Conservation (phyloP, 2,888 invertebrate genomes). For the Parascotia fuliginaria region DNA sequence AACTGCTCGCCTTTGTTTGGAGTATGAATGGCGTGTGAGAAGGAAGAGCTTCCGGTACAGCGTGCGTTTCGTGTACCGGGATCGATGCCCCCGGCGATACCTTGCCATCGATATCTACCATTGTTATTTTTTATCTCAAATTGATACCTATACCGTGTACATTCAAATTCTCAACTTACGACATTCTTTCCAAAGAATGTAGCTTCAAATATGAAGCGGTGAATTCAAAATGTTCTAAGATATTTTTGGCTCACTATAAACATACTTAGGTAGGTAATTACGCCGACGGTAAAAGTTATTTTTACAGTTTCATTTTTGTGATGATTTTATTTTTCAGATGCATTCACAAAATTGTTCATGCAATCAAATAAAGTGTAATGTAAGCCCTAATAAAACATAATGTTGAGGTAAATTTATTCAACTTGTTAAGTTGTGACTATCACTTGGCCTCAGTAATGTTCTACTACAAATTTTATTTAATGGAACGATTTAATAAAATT, state of each 20-base stretch:
- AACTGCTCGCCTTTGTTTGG: constrained; percentile 70
- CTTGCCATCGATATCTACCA: constrained; percentile 71
- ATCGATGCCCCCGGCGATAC: constrained; percentile 75
- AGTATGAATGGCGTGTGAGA: constrained; percentile 72
- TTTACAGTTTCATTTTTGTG: no score
- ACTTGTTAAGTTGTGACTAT: no score
- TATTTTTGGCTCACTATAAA: constrained; percentile 17
- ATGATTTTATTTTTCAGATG: no score
- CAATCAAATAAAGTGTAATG: no score
- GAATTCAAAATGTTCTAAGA: background rate
- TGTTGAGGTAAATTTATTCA: no score
- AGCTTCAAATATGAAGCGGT: background rate
- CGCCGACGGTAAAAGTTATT: constrained; percentile 2
- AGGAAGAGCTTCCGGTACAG: constrained; percentile 81
- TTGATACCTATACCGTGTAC: constrained; percentile 56
- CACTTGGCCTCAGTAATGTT: no score
- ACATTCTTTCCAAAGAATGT: constrained; percentile 2
- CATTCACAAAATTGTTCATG: background rate
- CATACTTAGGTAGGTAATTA: constrained; percentile 7
- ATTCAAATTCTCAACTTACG: constrained; percentile 53
- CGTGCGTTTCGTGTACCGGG: constrained; percentile 42
- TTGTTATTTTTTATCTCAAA: constrained; percentile 67
- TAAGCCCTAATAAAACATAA: no score
- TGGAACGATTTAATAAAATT: no score
- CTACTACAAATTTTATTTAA: no score